Evolutionary conservation across 2,113 vertebrate species (phyloP).

Genomic region (Oryzias javanicus): DNA sequence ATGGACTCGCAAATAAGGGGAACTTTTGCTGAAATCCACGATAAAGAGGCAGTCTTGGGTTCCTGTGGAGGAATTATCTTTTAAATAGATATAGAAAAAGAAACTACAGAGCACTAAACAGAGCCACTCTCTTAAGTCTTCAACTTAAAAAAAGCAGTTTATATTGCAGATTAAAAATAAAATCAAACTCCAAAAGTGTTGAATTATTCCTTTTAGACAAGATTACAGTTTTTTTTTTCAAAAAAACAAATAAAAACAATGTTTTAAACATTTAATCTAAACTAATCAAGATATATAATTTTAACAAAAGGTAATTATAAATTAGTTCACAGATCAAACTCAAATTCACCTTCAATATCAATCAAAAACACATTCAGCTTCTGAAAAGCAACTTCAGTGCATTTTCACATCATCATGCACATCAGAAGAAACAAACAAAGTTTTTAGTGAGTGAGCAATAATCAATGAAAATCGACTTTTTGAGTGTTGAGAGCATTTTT

Average conservation of each 20-base stretch:
- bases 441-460: constrained; percentile 31
- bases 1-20: too few relatives aligned
- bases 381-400: neutral
- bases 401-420: constrained; percentile 11
- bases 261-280: constrained; percentile 8
- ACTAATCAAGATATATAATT: constrained; percentile 8
- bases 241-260: too few relatives aligned
- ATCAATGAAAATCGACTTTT: constrained; percentile 41
- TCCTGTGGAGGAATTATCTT: too few relatives aligned
- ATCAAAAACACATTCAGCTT: neutral
- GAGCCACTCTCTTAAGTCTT: too few relatives aligned
- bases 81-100: too few relatives aligned
- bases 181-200: neutral
- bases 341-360: constrained; percentile 5
- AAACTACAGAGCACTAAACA: too few relatives aligned
- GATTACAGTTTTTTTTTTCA: neutral
- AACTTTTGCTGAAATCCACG: too few relatives aligned
- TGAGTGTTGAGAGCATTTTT: constrained; percentile 51
- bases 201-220: constrained; percentile 1
- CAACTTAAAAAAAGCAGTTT: neutral
- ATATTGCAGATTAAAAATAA: neutral
- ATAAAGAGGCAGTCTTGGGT: too few relatives aligned
- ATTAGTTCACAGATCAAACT: constrained; percentile 16
- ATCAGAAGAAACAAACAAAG: constrained; percentile 25
- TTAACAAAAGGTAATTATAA: constrained; percentile 5